phyloP scores from a whole-genome alignment of 2,797 vertebrate species.

The Staurois parvus region DNA sequence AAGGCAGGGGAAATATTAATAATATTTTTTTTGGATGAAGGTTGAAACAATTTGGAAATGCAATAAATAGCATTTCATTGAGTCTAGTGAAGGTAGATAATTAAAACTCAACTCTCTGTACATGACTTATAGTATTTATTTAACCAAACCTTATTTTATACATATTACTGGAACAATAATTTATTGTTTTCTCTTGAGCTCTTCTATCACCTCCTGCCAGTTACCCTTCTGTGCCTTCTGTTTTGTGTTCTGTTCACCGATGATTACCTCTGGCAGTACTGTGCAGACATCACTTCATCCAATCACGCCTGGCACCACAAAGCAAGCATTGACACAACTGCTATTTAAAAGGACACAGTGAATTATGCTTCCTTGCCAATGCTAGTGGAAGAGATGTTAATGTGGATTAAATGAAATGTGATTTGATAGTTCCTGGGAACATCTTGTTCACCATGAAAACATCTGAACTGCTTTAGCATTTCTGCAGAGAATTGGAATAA shows the following conservation, averaged over 20 bases:
- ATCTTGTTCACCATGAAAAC: constrained; percentile 63
- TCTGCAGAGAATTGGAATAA: constrained; percentile 72
- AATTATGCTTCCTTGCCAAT: constrained; percentile 58
- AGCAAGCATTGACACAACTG: constrained; percentile 44
- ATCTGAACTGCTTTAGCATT: constrained; percentile 71
- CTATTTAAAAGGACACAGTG: constrained; percentile 61
- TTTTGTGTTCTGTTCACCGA: constrained; percentile 3
- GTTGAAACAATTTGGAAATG: too few relatives aligned
- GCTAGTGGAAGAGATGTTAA: constrained; percentile 64
- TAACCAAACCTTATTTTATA: background rate
- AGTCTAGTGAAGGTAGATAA: too few relatives aligned
- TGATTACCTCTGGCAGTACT: constrained; percentile 37
- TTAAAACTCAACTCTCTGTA: too few relatives aligned
- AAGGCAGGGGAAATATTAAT: too few relatives aligned
- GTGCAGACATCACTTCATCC: constrained; percentile 21
- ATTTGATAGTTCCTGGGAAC: constrained; percentile 66
- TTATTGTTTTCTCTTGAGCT: constrained; percentile 20
- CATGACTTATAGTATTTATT: background rate
- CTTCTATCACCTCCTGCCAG: constrained; percentile 9
- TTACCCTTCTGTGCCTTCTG: constrained; percentile 45
- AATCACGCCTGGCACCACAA: constrained; percentile 48
- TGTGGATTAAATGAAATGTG: constrained; percentile 67
- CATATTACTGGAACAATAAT: background rate
- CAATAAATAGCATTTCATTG: too few relatives aligned
- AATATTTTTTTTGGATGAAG: too few relatives aligned